Evolutionary conservation across 1,140 invertebrate species (phyloP).

Genomic region (Nomia melanderi): DNA sequence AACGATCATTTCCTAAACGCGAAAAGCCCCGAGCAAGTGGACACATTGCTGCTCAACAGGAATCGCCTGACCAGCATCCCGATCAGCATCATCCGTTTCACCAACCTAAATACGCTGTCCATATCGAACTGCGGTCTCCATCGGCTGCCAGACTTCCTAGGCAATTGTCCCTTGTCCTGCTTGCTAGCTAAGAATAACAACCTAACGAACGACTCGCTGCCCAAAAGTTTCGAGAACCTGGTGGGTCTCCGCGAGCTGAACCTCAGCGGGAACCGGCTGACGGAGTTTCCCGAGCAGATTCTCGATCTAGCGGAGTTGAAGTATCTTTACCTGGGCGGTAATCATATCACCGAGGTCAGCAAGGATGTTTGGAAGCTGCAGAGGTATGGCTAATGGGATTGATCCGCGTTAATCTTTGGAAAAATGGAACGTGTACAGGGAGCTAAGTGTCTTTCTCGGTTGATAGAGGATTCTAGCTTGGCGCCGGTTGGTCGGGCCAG

Average conservation of each 20-base stretch:
- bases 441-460: too few species aligned
- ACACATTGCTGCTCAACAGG: slow-evolving; percentile 87
- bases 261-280: slow-evolving; percentile 94
- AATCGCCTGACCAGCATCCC: slow-evolving; percentile 84
- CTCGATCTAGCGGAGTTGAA: slow-evolving; percentile 88
- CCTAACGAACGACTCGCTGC: slow-evolving; percentile 89
- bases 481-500: too few species aligned
- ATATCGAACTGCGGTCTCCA: slow-evolving; percentile 93
- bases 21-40: slow-evolving; percentile 83
- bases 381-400: too few species aligned
- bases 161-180: slow-evolving; percentile 87
- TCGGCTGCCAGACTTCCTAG: slow-evolving; percentile 87
- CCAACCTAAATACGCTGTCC: slow-evolving; percentile 88
- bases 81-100: slow-evolving; percentile 83
- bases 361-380: slow-evolving; percentile 90
- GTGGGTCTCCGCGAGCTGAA: slow-evolving; percentile 90
- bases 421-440: too few species aligned
- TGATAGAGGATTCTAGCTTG: too few species aligned
- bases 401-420: too few species aligned
- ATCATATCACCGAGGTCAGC: slow-evolving; percentile 90
- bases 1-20: slow-evolving; percentile 83
- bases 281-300: slow-evolving; percentile 92
- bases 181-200: slow-evolving; percentile 94
- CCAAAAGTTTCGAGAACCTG: slow-evolving; percentile 89
- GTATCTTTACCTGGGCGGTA: slow-evolving; percentile 95